Evolutionary conservation across 2,888 invertebrate species (phyloP), one percentile per base, ranked within the genome.

Genomic region (Lasioglossum lativentre): DNA sequence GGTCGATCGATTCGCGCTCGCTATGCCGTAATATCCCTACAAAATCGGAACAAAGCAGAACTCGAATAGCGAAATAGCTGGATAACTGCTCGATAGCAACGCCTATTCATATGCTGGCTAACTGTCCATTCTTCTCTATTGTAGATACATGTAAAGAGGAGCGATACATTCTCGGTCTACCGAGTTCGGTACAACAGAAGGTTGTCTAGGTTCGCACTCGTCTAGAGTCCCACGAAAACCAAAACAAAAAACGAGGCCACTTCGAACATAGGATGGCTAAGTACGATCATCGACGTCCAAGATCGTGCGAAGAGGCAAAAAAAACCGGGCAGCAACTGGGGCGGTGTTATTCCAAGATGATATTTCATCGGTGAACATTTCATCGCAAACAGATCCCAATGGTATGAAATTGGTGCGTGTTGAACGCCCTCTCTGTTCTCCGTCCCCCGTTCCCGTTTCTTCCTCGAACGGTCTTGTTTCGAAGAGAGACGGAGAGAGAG

Each of bases 401-500:
- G 63, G 40, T 47, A 73, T 4, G 23, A 47, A 38, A 34, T 56
- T 75, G 38, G 52, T 70, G 52, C 52, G 73, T 78, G 52, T 1
- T 45, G 38, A 59, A 74, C 56, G 19, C 56, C 27, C 63, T 75
- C 66, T 42, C 66, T 72, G 66, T 52, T 47, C 34, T 14, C 4
- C 6, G 16, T 40, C 19, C 4, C 27, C 40, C 10, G 23, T 38
- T 34, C 34, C 34, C 4, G 23, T 42, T 78, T 73, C 77, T 47
- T 27, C 77, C 16, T 2, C 73, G 45, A 78, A 78, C 52, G 56
- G 30, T 30, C 63, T 34, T 23, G 47, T 80, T 76, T 30, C n/a
- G 5, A 47, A 73, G 1, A 45, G 16, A n/a, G 23, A 34, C 2
- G 27, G 52, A 34, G 19, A 42, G 14, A 66, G 45, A 30, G 34